Evolutionary conservation across 2,888 invertebrate species (phyloP).

Genomic region (Drosophila paracracens): DNA sequence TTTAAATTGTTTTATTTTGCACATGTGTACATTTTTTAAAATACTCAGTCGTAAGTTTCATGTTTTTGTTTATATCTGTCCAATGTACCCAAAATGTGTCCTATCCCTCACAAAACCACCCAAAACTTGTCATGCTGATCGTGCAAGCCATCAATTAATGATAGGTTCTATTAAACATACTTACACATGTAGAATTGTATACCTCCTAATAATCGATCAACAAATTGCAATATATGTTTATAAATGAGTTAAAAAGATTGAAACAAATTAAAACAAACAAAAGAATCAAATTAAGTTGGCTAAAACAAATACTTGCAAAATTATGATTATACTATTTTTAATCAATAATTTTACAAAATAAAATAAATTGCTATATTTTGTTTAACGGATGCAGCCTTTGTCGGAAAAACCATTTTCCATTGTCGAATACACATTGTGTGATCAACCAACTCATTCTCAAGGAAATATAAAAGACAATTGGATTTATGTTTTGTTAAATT

Average conservation of each 20-base stretch:
- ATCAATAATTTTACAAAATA: background rate
- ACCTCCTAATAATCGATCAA: slow-evolving; percentile 55
- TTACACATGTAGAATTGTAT: slow-evolving; percentile 50
- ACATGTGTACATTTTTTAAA: slow-evolving; percentile 66
- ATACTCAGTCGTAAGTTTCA: slow-evolving; percentile 39
- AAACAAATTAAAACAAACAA: slow-evolving; percentile 22
- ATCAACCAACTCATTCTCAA: background rate
- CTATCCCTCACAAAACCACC: slow-evolving; percentile 34
- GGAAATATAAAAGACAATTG: background rate
- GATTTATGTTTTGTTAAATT: slow-evolving; percentile 85
- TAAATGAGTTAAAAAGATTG: slow-evolving; percentile 48
- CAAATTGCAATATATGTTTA: slow-evolving; percentile 72
- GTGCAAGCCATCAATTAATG: slow-evolving; percentile 65
- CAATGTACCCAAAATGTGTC: slow-evolving; percentile 29
- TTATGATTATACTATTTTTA: background rate
- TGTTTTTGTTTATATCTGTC: slow-evolving; percentile 43
- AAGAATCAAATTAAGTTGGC: slow-evolving; percentile 23
- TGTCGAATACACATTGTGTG: background rate
- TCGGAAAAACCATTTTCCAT: background rate
- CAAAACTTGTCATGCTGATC: slow-evolving; percentile 51
- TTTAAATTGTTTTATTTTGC: slow-evolving; percentile 52
- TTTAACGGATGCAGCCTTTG: slow-evolving; percentile 2
- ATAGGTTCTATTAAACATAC: slow-evolving; percentile 41
- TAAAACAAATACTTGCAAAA: slow-evolving; percentile 25
- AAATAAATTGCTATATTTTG: background rate